Base-by-base conservation (phyloP, 1,140 invertebrate species). In the Cotesia typhae region DNA sequence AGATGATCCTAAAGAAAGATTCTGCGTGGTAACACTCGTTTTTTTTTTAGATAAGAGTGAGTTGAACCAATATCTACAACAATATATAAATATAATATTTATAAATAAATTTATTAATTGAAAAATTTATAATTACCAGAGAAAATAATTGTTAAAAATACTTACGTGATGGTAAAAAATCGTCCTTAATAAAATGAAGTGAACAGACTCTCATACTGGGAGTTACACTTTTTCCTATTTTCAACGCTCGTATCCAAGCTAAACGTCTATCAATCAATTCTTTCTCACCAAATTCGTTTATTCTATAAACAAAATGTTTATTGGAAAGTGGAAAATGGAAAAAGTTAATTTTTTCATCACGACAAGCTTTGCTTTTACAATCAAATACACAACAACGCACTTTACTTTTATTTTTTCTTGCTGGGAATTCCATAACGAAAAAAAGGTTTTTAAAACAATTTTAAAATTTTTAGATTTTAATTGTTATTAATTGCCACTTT, bases 141-240 rank as follows among this genome's bases (percentile, higher is more conserved):
- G 1, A n/a, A 6, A 57, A 57, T n/a, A 6, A n/a, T 12, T n/a
- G 5, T 17, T n/a, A n/a, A n/a, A 6, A n/a, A 1, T n/a, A 57
- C 55, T 57, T 57, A 57, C 55, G 10, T 57, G 55, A 17, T 17
- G 17, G 10, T 12, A 57, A n/a, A 17, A 17, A 57, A 57, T 57
- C 55, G 4, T 17, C 17, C 5, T 17, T n/a, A 6, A 6, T 57
- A 17, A 57, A 57, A 57, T 57, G 55, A 1, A 57, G 17, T 17
- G 55, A 57, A 57, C 55, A 57, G 10, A 57, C 55, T 17, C 55
- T 57, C 55, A 57, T 57, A 57, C 47, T 51, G 47, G 10, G 9
- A 6, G 55, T 12, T 12, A n/a, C 17, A n/a, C 5, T 57, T n/a
- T 57, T 57, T 57, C 17, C 17, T 1, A 17, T n/a, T 57, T 57